phyloP scores from a whole-genome alignment of 2,888 invertebrate genomes.

The Orthosia incerta region DNA sequence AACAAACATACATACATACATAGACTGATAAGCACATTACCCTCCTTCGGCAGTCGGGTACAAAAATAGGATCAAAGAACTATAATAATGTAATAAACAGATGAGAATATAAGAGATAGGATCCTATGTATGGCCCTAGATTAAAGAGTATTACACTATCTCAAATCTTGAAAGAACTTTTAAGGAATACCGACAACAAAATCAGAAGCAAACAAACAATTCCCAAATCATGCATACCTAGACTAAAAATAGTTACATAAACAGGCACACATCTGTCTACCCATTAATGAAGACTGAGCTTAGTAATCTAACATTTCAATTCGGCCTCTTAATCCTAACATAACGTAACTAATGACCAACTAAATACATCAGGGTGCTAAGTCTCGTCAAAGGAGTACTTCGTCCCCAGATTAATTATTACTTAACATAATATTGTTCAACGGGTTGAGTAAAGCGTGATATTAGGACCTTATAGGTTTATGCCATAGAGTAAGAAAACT shows the following conservation, averaged over 20 bases:
- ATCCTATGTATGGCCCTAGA: too few relatives aligned
- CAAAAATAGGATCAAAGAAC: too few relatives aligned
- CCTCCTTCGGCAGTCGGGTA: too few relatives aligned
- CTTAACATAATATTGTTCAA: constrained; percentile 52
- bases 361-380: constrained; percentile 35
- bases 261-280: not conserved
- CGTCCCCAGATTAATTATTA: constrained; percentile 54
- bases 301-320: constrained; percentile 31
- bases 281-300: constrained; percentile 23
- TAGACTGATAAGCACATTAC: too few relatives aligned
- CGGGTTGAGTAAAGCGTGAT: constrained; percentile 41
- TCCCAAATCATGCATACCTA: too few relatives aligned
- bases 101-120: too few relatives aligned
- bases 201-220: not conserved
- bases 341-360: constrained; percentile 52
- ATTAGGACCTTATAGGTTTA: constrained; percentile 20
- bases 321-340: constrained; percentile 41
- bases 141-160: too few relatives aligned
- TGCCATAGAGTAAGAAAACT: constrained; percentile 1
- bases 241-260: not conserved
- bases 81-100: too few relatives aligned
- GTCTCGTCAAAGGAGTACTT: constrained; percentile 50
- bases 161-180: not conserved
- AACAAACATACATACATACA: too few relatives aligned
- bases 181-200: not conserved